Evolutionary conservation across 2,888 invertebrate genomes (phyloP), one percentile per base, ranked within the genome.

Genomic region (Apotomis capreana): DNA sequence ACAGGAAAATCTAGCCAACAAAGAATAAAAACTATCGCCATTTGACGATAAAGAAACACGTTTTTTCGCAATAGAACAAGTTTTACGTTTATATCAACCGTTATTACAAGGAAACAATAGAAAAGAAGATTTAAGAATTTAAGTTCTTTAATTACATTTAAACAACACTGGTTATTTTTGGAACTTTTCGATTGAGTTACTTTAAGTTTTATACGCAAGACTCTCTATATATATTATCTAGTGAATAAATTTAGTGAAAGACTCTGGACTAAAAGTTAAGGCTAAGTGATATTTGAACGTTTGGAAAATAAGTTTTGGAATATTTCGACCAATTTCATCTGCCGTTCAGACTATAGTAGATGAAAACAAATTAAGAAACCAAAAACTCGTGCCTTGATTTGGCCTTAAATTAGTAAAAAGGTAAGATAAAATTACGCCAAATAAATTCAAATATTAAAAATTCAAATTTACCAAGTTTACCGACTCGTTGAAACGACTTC

Each of bases 1-100:
- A 79, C 86, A 90, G 80, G 87, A 87, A 83, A 87, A 89, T 87
- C 87, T 91, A 92, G 90, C 82, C 84, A 80, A 78, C 76, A 89
- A 87, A 76, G 85, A 90, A 92, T 89, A 87, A 88, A 82, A 89
- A 81, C 83, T 80, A 84, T 84, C 90, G 93, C 90, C 92, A 94
- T 94, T 94, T 94, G 94, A 94, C 94, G 90, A 90, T 92, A 92
- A 93, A 93, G 94, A 87, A 93, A 92, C 90, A 91, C 92, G 92
- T 93, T 94, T 94, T 94, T 94, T 94, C 93, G 94, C 94, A 94
- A 94, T 94, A 94, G 94, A 93, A 93, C 94, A 92, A 93, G 93
- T 94, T 94, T 94, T 94, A 89, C 86, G 89, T 94, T 94, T 93
- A 93, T 93, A 94, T 93, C 94, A 93, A 94, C 90, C 90, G 91